Evolutionary conservation across 2,113 vertebrate genomes (phyloP).

Genomic region (Tychaedon coryphoeus): DNA sequence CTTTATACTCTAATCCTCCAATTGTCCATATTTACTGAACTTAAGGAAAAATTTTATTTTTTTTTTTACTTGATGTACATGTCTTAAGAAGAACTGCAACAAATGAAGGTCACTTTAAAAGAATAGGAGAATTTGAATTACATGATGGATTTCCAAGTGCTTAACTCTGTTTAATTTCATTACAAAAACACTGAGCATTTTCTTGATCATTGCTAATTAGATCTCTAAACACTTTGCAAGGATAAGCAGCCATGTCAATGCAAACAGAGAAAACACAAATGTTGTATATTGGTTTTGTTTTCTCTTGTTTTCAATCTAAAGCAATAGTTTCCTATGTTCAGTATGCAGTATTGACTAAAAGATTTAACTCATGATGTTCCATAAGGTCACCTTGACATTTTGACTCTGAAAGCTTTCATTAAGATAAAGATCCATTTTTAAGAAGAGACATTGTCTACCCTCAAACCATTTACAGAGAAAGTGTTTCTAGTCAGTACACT

Average conservation of each 20-base stretch:
- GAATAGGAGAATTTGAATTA: background rate
- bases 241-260: background rate
- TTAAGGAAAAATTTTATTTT: background rate
- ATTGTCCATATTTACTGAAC: background rate
- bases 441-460: background rate
- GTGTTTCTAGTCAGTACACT: background rate
- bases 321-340: background rate
- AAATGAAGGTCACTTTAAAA: background rate
- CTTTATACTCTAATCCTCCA: background rate
- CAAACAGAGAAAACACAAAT: background rate
- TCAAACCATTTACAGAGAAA: background rate
- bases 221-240: background rate
- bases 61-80: background rate
- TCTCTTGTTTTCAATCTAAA: background rate
- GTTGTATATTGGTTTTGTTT: background rate
- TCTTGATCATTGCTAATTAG: background rate
- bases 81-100: background rate
- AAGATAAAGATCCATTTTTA: background rate
- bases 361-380: background rate
- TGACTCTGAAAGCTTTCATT: background rate
- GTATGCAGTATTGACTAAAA: background rate
- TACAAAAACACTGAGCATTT: background rate
- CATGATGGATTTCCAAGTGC: background rate
- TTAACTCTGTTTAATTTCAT: background rate
- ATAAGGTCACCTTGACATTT: background rate